Percentiles rank a stretch among this genome's conserved stretches.
phyloP scores from a whole-genome alignment of 2,113 vertebrate species.

The Garra rufa region DNA sequence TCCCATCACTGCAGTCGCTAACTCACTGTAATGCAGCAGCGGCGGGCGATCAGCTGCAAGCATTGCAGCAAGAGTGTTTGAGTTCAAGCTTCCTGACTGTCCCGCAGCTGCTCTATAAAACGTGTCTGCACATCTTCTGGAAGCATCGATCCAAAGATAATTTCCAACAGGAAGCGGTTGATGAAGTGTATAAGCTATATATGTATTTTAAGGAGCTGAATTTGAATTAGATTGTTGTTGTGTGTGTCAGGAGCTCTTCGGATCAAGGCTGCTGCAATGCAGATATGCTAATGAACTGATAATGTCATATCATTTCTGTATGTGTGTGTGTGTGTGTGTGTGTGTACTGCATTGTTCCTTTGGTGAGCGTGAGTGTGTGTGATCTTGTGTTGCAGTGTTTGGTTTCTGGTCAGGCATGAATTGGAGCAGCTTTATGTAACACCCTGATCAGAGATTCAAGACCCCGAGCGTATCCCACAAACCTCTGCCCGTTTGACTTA shows the following conservation, averaged over 20 bases:
- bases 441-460: slow-evolving; percentile 35
- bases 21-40: slow-evolving; percentile 25
- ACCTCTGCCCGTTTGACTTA: slow-evolving; percentile 29
- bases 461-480: slow-evolving; percentile 11
- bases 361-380: slow-evolving; percentile 2
- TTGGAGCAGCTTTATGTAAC: slow-evolving; percentile 29
- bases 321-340: slow-evolving; percentile 37
- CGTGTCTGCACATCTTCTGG: not conserved
- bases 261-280: slow-evolving; percentile 19
- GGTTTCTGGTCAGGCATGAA: slow-evolving; percentile 29
- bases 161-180: not conserved
- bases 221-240: not conserved
- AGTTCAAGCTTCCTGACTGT: slow-evolving; percentile 1
- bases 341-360: not conserved
- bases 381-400: not conserved
- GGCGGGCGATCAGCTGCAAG: not conserved
- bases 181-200: not conserved
- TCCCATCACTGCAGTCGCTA: slow-evolving; percentile 22
- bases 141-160: not conserved
- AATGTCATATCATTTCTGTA: slow-evolving; percentile 5
- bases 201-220: not conserved
- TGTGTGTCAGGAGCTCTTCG: not conserved
- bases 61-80: slow-evolving; percentile 17
- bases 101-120: not conserved
- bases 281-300: slow-evolving; percentile 29